Conservation (phyloP, 23 tunicate species). For the Ascidia mentula region DNA sequence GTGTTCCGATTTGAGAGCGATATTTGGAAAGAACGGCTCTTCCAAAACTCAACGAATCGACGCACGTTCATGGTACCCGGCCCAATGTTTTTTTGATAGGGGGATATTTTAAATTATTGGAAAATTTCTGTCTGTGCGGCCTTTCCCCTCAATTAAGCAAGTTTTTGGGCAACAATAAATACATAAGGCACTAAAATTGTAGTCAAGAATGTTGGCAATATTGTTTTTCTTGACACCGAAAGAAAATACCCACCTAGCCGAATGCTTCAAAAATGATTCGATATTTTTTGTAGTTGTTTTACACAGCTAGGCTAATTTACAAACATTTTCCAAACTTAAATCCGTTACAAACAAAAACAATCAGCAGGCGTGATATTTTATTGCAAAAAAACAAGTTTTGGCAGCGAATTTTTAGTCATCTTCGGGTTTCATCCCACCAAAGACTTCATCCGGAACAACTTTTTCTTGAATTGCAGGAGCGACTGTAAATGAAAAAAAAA, state of each 20-base stretch:
- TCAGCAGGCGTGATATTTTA: background rate
- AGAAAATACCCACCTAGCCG: no score
- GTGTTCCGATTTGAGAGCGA: constrained; percentile 33
- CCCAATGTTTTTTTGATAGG: background rate
- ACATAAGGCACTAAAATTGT: no score
- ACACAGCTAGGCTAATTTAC: no score
- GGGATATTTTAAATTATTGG: no score
- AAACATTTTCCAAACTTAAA: no score
- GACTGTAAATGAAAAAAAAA: background rate
- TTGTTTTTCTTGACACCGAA: no score
- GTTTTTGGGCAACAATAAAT: no score
- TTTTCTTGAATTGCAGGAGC: constrained; percentile 42
- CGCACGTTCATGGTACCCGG: constrained; percentile 11
- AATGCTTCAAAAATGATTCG: no score
- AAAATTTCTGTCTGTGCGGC: no score
- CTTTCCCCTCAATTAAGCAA: no score
- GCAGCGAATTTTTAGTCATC: background rate
- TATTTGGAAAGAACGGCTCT: constrained; percentile 3
- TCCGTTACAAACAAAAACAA: background rate
- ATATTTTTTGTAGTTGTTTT: no score
- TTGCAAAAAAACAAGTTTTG: background rate
- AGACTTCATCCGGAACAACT: constrained; percentile 84
- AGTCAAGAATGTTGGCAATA: no score
- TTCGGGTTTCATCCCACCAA: constrained; percentile 73
- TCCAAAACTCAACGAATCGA: background rate